Evolutionary conservation across 35 echinoderm and acorn worm species (phyloP).

Genomic region (Acanthaster planci): DNA sequence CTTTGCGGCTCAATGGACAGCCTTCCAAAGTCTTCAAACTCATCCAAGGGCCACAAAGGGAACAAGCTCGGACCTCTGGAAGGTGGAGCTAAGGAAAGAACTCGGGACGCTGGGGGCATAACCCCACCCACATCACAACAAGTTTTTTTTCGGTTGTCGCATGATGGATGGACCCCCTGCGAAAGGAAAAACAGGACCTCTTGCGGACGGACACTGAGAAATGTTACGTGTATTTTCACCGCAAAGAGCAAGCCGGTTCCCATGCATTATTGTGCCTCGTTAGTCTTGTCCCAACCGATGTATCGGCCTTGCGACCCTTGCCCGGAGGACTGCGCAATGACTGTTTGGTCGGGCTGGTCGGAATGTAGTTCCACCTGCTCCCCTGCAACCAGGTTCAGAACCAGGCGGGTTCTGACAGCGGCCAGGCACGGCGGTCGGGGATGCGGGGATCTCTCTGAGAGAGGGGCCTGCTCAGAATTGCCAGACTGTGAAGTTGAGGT

Average conservation of each 20-base stretch:
- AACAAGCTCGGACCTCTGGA: too few species aligned
- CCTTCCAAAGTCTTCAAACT: neutral
- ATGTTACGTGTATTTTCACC: neutral
- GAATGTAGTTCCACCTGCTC: constrained; percentile 66
- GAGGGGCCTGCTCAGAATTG: constrained; percentile 37
- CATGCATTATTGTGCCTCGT: constrained; percentile 52
- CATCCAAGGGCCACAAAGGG: neutral
- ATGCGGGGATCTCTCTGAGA: constrained; percentile 69
- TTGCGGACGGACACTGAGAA: neutral
- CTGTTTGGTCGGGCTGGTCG: constrained; percentile 60
- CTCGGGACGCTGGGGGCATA: too few species aligned
- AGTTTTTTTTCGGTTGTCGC: neutral
- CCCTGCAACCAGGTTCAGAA: constrained; percentile 53
- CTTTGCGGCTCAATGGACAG: neutral
- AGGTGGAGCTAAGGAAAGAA: too few species aligned
- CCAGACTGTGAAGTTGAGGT: constrained; percentile 54
- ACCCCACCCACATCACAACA: neutral
- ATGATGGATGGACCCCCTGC: constrained; percentile 3
- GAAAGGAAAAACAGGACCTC: neutral
- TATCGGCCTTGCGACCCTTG: constrained; percentile 52
- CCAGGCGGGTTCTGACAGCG: constrained; percentile 41
- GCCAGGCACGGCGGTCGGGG: constrained; percentile 47
- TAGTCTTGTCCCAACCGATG: neutral
- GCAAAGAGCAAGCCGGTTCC: constrained; percentile 27
- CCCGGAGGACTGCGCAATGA: constrained; percentile 62